phyloP scores from a whole-genome alignment of 2,888 invertebrate species.

The Tenthredo scrophulariae region DNA sequence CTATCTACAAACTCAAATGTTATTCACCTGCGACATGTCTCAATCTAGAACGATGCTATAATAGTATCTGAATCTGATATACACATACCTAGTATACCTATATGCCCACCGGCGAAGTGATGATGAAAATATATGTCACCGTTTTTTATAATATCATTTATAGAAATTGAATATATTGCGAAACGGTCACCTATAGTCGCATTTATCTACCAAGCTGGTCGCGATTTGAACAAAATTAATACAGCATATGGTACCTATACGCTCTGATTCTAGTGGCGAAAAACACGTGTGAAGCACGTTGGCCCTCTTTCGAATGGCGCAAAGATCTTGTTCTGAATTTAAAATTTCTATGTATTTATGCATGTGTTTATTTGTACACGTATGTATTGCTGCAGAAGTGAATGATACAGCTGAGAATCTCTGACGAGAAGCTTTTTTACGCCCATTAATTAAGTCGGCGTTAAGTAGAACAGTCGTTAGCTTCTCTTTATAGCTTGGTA shows the following conservation, averaged over 20 bases:
- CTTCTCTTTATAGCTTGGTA: slow-evolving; percentile 38
- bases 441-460: slow-evolving; percentile 54
- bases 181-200: background rate
- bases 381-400: background rate
- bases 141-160: background rate
- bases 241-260: background rate
- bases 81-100: background rate
- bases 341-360: background rate
- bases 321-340: background rate
- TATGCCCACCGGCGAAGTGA: background rate
- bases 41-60: background rate
- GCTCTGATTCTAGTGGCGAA: background rate
- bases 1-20: slow-evolving; percentile 37
- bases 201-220: background rate
- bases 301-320: background rate
- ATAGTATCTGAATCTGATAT: background rate
- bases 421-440: slow-evolving; percentile 37
- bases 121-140: background rate
- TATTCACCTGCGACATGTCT: slow-evolving; percentile 8
- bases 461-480: slow-evolving; percentile 54
- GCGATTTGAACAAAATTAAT: background rate
- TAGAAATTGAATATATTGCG: background rate
- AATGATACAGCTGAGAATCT: slow-evolving; percentile 45
- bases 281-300: background rate
- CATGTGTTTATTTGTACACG: background rate